Percentiles rank a stretch among this genome's conserved stretches.
Conservation (phyloP, 2,797 vertebrate species). For the Lagorchestes hirsutus region DNA sequence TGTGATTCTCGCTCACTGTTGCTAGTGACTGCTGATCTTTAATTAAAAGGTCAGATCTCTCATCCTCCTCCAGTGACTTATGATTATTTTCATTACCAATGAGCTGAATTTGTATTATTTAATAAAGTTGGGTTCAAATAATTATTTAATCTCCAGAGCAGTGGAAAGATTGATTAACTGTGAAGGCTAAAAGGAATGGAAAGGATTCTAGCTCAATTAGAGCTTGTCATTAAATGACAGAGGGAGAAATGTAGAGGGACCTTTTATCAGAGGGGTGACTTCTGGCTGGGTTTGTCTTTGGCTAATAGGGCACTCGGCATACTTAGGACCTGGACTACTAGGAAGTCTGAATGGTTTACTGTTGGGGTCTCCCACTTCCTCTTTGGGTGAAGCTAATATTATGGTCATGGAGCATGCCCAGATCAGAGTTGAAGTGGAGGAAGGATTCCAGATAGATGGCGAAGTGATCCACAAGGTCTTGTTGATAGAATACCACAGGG, state of each 20-base stretch:
- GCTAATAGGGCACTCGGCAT: not conserved
- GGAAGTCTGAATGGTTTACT: not conserved
- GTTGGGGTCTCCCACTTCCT: not conserved
- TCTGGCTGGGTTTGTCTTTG: not conserved
- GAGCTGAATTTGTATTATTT: conserved; percentile 77
- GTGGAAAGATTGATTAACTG: conserved; percentile 69
- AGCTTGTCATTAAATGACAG: conserved; percentile 60
- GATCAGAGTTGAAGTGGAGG: not conserved
- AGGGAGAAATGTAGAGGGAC: conserved; percentile 51
- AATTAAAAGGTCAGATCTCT: conserved; percentile 84
- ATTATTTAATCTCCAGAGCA: conserved; percentile 65
- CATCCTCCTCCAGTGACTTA: conserved; percentile 78
- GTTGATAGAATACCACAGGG: not conserved
- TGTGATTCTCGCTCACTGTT: conserved; percentile 77
- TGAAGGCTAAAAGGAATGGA: conserved; percentile 73
- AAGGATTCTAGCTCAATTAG: conserved; percentile 61
- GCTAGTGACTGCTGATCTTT: conserved; percentile 81
- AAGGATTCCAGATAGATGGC: not conserved
- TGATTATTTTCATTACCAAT: conserved; percentile 82
- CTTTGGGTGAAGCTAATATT: not conserved
- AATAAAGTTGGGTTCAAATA: conserved; percentile 76
- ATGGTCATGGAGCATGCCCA: not conserved
- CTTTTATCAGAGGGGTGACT: conserved; percentile 50
- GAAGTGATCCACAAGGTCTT: not conserved
- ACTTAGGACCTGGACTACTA: not conserved